A percentile compares a stretch with the other conserved stretches of the same genome.
These are phyloP conservation scores for Desmodus rotundus DNA, from an alignment of 2,113 vertebrate species.

Conservation along the genomic window DNA sequence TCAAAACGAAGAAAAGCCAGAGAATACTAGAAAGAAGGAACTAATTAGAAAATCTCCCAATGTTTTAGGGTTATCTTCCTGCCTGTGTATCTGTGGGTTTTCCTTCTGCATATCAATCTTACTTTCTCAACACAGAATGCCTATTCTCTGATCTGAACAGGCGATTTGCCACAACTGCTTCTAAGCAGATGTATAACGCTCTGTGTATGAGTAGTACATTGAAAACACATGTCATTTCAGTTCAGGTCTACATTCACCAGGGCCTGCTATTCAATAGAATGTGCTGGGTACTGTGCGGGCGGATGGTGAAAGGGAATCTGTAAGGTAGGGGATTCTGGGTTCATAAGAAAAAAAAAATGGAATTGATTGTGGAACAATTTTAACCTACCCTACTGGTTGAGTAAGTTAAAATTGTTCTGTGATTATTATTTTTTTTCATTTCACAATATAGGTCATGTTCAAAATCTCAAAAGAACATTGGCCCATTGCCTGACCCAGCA, in stretches of 20 bases:
- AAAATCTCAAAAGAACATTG: background rate
- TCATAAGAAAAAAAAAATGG: background rate
- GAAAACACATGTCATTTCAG: background rate
- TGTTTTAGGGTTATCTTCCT: background rate
- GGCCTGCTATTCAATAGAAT: background rate
- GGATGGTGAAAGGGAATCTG: background rate
- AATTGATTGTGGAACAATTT: background rate
- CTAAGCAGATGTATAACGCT: accelerated
- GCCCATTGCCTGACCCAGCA: background rate
- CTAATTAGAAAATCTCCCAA: background rate
- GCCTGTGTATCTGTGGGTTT: background rate
- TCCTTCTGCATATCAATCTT: background rate
- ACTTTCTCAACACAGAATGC: background rate
- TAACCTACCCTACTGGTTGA: background rate
- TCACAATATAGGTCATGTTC: background rate
- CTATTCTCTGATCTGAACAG: background rate
- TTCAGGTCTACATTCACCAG: background rate
- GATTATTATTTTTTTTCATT: background rate
- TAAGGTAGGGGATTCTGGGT: background rate
- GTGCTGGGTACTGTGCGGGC: background rate
- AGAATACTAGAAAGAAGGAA: background rate
- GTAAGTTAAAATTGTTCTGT: no score
- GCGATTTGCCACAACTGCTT: background rate
- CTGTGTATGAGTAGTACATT: no score
- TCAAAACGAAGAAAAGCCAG: background rate